Conservation (phyloP, 2,113 vertebrate species). For the Odocoileus hemionus region DNA sequence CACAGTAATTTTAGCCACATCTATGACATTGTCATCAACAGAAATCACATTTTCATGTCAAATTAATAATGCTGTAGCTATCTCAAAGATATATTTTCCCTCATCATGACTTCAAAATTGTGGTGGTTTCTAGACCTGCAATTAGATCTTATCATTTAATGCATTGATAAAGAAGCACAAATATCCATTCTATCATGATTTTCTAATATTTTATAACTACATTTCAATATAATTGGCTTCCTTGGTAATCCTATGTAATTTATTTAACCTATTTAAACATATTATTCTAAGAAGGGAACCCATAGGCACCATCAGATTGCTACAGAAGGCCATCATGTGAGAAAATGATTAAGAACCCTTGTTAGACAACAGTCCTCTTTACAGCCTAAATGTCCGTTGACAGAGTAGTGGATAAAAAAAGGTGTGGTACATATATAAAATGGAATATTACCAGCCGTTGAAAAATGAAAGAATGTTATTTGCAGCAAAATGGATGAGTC, state of each 20-base stretch:
- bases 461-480: neutral
- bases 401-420: neutral
- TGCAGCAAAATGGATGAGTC: neutral
- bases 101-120: neutral
- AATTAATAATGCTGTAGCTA: neutral
- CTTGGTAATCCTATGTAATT: neutral
- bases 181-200: neutral
- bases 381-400: neutral
- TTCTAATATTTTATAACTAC: neutral
- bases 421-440: neutral
- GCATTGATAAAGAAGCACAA: neutral
- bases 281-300: neutral
- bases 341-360: neutral
- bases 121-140: neutral
- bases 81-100: neutral
- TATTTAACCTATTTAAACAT: neutral
- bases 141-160: neutral
- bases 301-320: neutral
- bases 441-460: neutral
- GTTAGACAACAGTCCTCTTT: neutral
- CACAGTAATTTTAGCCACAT: neutral
- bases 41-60: slow-evolving; percentile 17
- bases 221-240: neutral
- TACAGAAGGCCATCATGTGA: neutral
- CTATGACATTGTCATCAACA: neutral